A percentile compares a stretch with the other conserved stretches of the same genome.
phyloP scores from a whole-genome alignment of 2,888 invertebrate species.

The Sminthurinus aureus region DNA sequence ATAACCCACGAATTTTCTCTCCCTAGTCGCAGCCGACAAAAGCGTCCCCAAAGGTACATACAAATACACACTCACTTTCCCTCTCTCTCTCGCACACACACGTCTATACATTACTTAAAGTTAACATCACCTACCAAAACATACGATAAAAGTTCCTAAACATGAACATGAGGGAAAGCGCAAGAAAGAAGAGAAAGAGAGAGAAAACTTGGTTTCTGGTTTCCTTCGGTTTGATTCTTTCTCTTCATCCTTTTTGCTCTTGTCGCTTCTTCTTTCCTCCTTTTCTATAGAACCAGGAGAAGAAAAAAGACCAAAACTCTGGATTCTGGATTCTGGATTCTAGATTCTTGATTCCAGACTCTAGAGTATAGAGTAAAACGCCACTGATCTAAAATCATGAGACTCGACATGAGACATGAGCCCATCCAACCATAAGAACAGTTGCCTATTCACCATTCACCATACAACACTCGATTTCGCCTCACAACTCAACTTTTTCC shows the following conservation, averaged over 20 bases:
- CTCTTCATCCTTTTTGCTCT: too few species aligned
- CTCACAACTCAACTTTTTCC: too few species aligned
- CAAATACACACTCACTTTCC: background rate
- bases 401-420: too few species aligned
- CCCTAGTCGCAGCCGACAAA: constrained; percentile 7
- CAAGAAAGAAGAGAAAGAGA: constrained; percentile 5
- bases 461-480: too few species aligned
- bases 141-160: constrained; percentile 27
- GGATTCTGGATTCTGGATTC: too few species aligned
- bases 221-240: background rate
- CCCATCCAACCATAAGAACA: too few species aligned
- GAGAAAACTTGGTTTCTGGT: background rate
- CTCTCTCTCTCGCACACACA: background rate
- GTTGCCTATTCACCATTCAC: too few species aligned
- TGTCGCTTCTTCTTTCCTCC: too few species aligned
- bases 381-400: background rate
- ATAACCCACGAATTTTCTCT: background rate
- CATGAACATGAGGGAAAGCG: background rate
- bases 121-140: constrained; percentile 33
- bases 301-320: background rate
- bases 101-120: constrained; percentile 20
- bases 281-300: too few species aligned
- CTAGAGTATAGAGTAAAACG: background rate
- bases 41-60: constrained; percentile 23
- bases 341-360: too few species aligned